Percentiles rank a stretch among this genome's conserved stretches.
phyloP scores from a whole-genome alignment of 2,113 vertebrate species.

The Oncorhynchus gorbuscha region DNA sequence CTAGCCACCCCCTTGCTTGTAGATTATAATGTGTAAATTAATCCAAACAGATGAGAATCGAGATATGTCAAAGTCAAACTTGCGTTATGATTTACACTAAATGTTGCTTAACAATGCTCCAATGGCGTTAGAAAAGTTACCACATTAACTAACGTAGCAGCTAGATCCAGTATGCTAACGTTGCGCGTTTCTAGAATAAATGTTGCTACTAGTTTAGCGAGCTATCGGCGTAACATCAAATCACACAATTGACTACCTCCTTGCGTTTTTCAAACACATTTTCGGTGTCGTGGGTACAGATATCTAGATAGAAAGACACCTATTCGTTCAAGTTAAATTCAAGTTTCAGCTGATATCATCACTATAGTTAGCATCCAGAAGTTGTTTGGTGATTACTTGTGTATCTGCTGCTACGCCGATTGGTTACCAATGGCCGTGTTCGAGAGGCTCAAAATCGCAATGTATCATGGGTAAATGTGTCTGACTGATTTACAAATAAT shows the following conservation, averaged over 20 bases:
- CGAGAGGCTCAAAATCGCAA: too few relatives aligned
- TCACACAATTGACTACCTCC: not conserved
- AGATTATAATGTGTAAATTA: not conserved
- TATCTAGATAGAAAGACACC: not conserved
- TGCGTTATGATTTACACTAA: not conserved
- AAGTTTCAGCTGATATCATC: not conserved
- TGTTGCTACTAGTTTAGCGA: too few relatives aligned
- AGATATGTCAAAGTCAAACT: too few relatives aligned
- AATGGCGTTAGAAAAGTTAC: too few relatives aligned
- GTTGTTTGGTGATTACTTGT: not conserved
- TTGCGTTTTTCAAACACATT: not conserved
- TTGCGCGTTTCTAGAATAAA: too few relatives aligned
- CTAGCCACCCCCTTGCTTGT: not conserved
- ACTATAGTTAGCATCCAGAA: not conserved
- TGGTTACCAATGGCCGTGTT: too few relatives aligned
- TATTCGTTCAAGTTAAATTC: not conserved
- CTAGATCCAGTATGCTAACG: too few relatives aligned
- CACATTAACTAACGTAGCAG: too few relatives aligned
- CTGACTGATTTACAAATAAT: too few relatives aligned
- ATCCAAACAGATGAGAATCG: too few relatives aligned
- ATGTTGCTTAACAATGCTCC: not conserved
- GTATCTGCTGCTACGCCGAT: too few relatives aligned
- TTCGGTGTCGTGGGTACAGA: not conserved
- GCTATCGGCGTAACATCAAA: not conserved
- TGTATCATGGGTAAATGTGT: too few relatives aligned